These are phyloP conservation scores for Prosapia bicincta DNA, from an alignment of 2,888 invertebrate genomes.

Conservation along the genomic window DNA sequence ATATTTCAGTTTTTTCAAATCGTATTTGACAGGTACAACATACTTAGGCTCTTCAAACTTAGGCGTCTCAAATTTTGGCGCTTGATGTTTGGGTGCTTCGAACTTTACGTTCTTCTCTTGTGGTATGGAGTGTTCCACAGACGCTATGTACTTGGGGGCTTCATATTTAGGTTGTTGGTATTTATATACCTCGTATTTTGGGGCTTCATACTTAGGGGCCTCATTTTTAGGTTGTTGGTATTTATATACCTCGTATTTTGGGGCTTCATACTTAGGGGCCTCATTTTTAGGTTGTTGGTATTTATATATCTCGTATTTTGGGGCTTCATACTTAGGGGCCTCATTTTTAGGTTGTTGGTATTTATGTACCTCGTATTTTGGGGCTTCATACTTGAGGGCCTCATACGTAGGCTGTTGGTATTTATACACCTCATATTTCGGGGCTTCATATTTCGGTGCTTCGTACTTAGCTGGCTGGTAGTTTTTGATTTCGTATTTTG, in stretches of 20 bases:
- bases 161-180: conserved; percentile 16
- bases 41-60: conserved; percentile 11
- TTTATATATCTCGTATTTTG: neutral
- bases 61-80: neutral
- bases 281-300: neutral
- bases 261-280: conserved; percentile 19
- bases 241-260: neutral
- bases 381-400: conserved; percentile 1
- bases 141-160: neutral
- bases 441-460: conserved; percentile 23
- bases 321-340: neutral
- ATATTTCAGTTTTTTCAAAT: neutral
- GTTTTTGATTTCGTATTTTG: neutral
- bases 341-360: conserved; percentile 16
- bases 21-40: neutral
- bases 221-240: neutral
- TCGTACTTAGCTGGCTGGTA: neutral
- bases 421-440: neutral
- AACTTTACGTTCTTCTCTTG: neutral
- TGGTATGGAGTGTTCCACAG: neutral
- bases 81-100: neutral
- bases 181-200: conserved; percentile 6
- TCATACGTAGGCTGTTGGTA: neutral
- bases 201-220: conserved; percentile 3
- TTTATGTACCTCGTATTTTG: conserved; percentile 7